Conservation (phyloP, 2,113 vertebrate species). For the Porphyrio hochstetteri region DNA sequence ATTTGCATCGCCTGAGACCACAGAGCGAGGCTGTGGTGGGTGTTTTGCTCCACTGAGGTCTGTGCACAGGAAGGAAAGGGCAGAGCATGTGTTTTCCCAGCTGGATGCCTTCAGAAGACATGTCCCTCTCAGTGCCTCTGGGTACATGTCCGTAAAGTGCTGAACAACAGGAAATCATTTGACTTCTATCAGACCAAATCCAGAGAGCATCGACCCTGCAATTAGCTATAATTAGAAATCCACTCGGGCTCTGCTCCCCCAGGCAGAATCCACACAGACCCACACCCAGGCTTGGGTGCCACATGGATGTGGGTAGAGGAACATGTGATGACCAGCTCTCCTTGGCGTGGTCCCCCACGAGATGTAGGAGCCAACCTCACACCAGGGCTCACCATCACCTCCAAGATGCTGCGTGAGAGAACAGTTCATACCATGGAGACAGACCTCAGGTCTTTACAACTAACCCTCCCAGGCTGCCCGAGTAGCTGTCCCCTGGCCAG, state of each 20-base stretch:
- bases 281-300: rapidly evolving
- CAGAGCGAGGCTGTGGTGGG: neutral
- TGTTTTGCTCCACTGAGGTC: neutral
- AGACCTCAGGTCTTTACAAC: neutral
- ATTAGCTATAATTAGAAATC: constrained; percentile 22
- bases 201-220: neutral
- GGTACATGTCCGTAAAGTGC: neutral
- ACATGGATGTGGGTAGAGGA: neutral
- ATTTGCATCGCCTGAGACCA: neutral
- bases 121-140: neutral
- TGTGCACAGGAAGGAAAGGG: neutral
- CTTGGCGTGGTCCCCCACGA: neutral
- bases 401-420: neutral
- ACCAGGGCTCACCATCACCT: constrained; percentile 21
- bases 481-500: neutral
- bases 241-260: neutral
- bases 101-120: neutral
- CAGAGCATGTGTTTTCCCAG: neutral
- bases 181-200: neutral
- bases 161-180: neutral
- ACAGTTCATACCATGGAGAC: neutral
- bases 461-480: neutral
- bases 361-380: constrained; percentile 7
- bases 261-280: neutral
- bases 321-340: rapidly evolving